Evolutionary conservation across 2,113 vertebrate genomes (phyloP), one percentile per base, ranked within the genome.

Genomic region (Lutjanus erythropterus): DNA sequence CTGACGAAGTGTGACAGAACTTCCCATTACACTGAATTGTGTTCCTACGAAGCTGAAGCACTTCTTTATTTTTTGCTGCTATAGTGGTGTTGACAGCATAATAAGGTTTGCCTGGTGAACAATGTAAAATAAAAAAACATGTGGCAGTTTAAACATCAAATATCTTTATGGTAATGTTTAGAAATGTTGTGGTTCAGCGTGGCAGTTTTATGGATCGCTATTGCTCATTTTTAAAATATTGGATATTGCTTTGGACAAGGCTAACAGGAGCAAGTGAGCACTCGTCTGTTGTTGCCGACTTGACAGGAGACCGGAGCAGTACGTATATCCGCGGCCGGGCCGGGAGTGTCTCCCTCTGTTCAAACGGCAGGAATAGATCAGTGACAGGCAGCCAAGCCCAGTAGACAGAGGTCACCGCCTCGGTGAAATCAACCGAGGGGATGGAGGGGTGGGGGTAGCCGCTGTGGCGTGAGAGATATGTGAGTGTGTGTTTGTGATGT

Each of bases 381-480:
- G 86, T 90, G 93, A 93, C 89, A 83, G 87, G 14, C 37, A 85
- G 88, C 91, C 94, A 92, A 81, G 90, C 88, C 88, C 86, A 83
- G 88, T 85, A 86, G 86, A 60, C 94, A 94, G 83, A 93, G 90
- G 88, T 93, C 91, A 92, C 49, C 37, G 75, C 78, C 78, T 81
- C 23, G 15, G 86, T 91, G 89, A 89, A 85, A 90, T 90, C 85
- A 85, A 35, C 55, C 52, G 82, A 80, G 70, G 72, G 73, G 70
- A 62, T 70, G 37, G 53, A 55, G 52, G 65, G n/a, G 77, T 25
- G 67, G 39, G 60, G 49, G 67, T 1, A 16, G 47, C 37, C 46
- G 68, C 67, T 68, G 71, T 47, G 50, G 60, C 9, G 33, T 70
- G 64, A 37, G 68, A 80, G 86, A 83, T 59, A 70, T 53, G 71